phyloP scores from a whole-genome alignment of 1,140 invertebrate genomes.

The Melipona quadrifasciata region DNA sequence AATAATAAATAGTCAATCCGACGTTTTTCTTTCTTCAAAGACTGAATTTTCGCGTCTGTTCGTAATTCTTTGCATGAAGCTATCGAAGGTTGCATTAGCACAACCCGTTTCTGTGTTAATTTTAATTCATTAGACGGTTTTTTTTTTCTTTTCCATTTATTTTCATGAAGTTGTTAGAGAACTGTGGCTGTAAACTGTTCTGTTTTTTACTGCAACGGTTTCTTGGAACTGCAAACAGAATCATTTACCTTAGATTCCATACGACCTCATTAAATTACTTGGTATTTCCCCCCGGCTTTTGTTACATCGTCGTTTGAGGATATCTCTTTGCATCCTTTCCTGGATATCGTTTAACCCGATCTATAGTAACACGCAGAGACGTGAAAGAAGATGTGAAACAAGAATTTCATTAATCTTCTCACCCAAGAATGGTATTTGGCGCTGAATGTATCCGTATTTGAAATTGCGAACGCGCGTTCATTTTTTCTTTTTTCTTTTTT shows the following conservation, averaged over 20 bases:
- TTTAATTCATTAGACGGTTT: background rate
- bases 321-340: background rate
- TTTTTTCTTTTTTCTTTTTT: background rate
- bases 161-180: background rate
- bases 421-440: background rate
- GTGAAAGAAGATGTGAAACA: too few species aligned
- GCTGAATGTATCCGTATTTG: background rate
- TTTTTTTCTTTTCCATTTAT: background rate
- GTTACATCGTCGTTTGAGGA: background rate
- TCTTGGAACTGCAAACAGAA: background rate
- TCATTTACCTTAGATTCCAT: conserved; percentile 5
- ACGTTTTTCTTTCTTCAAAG: conserved; percentile 19
- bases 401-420: background rate
- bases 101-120: background rate
- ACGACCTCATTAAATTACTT: conserved; percentile 2
- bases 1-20: background rate
- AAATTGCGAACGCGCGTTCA: background rate
- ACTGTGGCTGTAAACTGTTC: too few species aligned
- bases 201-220: background rate
- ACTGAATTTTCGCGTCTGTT: background rate
- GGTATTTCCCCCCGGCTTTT: background rate
- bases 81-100: background rate
- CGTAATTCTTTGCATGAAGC: background rate
- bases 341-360: background rate
- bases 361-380: background rate